Conservation (phyloP, 2,113 vertebrate genomes). For the Peucedramus taeniatus region DNA sequence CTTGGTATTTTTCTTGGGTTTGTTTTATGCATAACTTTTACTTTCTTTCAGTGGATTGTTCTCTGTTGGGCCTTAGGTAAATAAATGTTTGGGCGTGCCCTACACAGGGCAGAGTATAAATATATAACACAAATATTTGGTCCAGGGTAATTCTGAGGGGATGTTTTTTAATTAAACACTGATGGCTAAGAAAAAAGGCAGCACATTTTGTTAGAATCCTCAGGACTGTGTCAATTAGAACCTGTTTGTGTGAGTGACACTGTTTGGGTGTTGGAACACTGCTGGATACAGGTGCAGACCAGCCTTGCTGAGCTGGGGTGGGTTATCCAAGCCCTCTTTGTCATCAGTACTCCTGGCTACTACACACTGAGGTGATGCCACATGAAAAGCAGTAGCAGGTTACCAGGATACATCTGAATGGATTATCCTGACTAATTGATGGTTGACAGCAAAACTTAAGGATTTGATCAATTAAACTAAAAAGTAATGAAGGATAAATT, state of each 20-base stretch:
- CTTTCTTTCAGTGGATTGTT: not conserved
- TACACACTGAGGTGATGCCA: not conserved
- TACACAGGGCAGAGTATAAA: not conserved
- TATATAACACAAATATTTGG: not conserved
- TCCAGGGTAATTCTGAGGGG: not conserved
- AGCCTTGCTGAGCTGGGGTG: not conserved
- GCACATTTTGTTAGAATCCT: not conserved
- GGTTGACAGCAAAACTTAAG: not conserved
- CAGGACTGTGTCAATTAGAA: not conserved
- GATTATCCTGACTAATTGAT: not conserved
- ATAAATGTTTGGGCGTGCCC: not conserved
- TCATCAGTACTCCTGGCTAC: not conserved
- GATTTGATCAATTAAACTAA: not conserved
- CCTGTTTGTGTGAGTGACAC: too few relatives aligned
- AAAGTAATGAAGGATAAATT: not conserved
- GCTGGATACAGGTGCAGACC: not conserved
- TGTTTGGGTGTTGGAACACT: not conserved
- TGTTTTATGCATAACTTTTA: not conserved
- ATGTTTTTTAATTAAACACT: not conserved
- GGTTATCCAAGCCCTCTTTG: not conserved
- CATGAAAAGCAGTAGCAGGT: not conserved
- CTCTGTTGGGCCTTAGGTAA: not conserved
- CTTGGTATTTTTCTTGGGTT: not conserved
- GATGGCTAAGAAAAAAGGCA: not conserved
- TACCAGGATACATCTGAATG: not conserved